Percentiles rank a stretch among this genome's conserved stretches.
phyloP scores from a whole-genome alignment of 2,888 invertebrate species.

The Xanthia icteritia region DNA sequence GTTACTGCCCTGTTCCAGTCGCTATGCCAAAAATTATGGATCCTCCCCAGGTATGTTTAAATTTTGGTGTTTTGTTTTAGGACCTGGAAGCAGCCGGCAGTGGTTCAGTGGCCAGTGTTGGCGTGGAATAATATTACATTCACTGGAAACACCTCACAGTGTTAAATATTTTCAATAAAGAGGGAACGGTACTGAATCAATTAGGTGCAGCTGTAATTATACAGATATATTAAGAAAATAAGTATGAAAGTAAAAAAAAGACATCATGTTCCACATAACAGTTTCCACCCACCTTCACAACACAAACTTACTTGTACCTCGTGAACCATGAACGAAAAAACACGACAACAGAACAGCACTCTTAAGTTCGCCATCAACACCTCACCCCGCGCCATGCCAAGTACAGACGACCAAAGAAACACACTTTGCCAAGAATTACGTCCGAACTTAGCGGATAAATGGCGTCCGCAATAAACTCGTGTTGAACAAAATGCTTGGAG shows the following conservation, averaged over 20 bases:
- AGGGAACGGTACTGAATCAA: background rate
- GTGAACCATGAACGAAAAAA: constrained; percentile 31
- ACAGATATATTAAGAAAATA: background rate
- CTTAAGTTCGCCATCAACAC: constrained; percentile 60
- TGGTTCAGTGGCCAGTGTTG: background rate
- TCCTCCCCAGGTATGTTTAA: constrained; percentile 51
- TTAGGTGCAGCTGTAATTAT: background rate
- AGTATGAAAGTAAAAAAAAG: too few relatives aligned
- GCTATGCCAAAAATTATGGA: constrained; percentile 64
- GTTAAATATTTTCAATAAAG: background rate
- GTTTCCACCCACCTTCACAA: background rate
- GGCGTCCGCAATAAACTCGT: constrained; percentile 65
- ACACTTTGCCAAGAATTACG: constrained; percentile 65
- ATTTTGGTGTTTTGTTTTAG: constrained; percentile 35
- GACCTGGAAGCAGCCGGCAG: too few relatives aligned
- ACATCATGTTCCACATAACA: background rate
- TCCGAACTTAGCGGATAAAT: constrained; percentile 65
- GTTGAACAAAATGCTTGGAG: constrained; percentile 65
- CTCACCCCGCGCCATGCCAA: constrained; percentile 57
- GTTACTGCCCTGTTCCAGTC: constrained; percentile 52
- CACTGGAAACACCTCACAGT: background rate
- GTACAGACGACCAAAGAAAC: constrained; percentile 67
- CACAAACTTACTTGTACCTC: constrained; percentile 23
- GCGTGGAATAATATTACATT: background rate
- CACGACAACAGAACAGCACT: constrained; percentile 34